Base-by-base conservation (phyloP, 2,797 vertebrate species). In the Typhlichthys eigenmanni region DNA sequence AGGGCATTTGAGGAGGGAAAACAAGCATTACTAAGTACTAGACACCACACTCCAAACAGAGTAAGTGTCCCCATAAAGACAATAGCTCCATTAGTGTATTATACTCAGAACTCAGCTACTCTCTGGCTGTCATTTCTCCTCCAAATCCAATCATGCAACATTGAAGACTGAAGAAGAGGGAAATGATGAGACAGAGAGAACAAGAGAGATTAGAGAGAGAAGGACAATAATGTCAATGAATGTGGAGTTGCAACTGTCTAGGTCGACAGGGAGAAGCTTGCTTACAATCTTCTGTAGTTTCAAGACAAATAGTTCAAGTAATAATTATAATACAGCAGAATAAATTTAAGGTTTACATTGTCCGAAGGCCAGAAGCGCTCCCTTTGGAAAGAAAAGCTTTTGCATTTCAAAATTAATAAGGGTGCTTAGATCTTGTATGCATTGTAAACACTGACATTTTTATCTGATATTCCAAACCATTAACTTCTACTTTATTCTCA, bases 91-190 rank as follows among this genome's bases (percentile, higher is more conserved):
- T 84, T 79, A 86, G 68, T 82, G 74, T 78, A 85, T 84, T 83
- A 84, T 64, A 64, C 67, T 68, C 55, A 49, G 71, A 79, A 68
- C 73, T 74, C 70, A 75, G 66, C 51, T 62, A 56, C 72, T 72
- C 69, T 63, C 62, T 72, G 75, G 68, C 54, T 68, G 55, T 56
- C 81, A 82, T 82, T 87, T 87, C 77, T 85, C 83, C 68, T 64
- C 72, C 74, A 84, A 87, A 90, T 87, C 83, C 81, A 84, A 85
- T 87, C 78, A 81, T 79, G 85, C 67, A 78, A 79, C 76, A 84
- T 78, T 88, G 84, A 88, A 87, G 60, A 13, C 67, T 12, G 71
- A 81, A 72, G 73, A 85, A 82, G 74, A 78, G 66, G 61, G 49
- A 62, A 73, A 59, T 69, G 54, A 80, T 59, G 68, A 61, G 74